Conservation (phyloP, 2,113 vertebrate species). For the Tyrannus savana region DNA sequence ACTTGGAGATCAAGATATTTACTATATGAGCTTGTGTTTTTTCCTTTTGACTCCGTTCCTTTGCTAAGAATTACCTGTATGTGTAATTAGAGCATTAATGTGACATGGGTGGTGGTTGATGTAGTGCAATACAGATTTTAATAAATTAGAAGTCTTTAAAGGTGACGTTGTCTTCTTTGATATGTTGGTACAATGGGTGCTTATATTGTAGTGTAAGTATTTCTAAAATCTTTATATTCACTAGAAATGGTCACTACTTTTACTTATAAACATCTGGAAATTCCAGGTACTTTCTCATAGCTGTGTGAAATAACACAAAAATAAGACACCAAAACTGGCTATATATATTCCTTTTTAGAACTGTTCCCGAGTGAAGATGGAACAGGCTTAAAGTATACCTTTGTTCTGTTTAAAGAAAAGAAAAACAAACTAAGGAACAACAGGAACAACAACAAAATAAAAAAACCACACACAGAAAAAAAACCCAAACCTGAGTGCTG, state of each 20-base stretch:
- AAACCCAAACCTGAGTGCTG: neutral
- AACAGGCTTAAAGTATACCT: neutral
- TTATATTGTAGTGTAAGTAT: neutral
- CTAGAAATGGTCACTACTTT: neutral
- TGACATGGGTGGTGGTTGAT: neutral
- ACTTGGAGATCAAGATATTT: neutral
- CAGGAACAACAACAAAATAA: neutral
- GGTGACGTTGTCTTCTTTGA: neutral
- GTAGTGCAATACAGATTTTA: neutral
- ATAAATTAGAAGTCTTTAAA: neutral
- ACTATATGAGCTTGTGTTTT: neutral
- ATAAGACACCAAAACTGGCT: neutral
- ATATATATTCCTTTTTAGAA: neutral
- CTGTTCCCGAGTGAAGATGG: neutral
- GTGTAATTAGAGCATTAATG: neutral
- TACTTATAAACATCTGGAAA: neutral
- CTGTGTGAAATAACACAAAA: neutral
- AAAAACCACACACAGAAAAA: neutral
- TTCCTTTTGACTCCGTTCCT: neutral
- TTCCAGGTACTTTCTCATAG: neutral
- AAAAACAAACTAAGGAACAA: neutral
- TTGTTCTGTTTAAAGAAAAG: neutral
- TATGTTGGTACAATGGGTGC: neutral
- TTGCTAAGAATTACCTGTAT: neutral
- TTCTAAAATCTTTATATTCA: neutral